Base-by-base conservation (phyloP, 2,888 invertebrate species). In the Protophormia terraenovae region DNA sequence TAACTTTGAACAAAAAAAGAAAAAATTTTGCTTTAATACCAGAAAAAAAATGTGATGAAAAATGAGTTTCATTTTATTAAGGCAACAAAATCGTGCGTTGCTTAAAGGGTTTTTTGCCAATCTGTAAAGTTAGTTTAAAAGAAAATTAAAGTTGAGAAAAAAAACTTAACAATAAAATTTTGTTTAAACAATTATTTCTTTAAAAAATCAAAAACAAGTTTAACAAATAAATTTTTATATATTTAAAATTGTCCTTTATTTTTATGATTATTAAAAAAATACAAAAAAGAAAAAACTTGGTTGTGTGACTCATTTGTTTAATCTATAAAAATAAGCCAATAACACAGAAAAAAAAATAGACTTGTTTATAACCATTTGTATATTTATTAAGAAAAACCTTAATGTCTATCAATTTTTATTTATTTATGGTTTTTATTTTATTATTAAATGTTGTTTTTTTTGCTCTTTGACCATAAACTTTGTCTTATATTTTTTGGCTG, bases 381-480 rank as follows among this genome's bases (percentile, higher is more conserved):
- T 32, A 22, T 67, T 79, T 71, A 38, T 53, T 41, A 38, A 71
- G 24, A 55, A 80, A 45, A 64, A 64, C 3, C 45, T 64, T 47
- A 45, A 50, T 41, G 24, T 67, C 32, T 75, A 75, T 67, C 60
- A 69, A 38, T 76, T 81, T 64, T 41, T 62, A 66, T 69, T 64
- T 66, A 60, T 55, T 58, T 38, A 58, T 64, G 2, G 19, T 41
- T 72, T 24, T 71, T 29, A 3, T 79, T 41, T 78, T 35, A 35
- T 62, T 67, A 45, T 45, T 66, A 58, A 77, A 73, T 14, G 29
- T 50, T 22, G 24, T 50, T 6, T 35, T 62, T 45, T 29, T 71
- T 85, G 82, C 82, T 85, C 85, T 85, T 85, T 83, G 85, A 85
- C 85, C 85, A 79, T 85, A 82, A 85, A 85, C 82, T 85, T 83